Evolutionary conservation across 2,888 invertebrate genomes (phyloP), one percentile per base, ranked within the genome.

Genomic region (Yponomeuta plumbellus): DNA sequence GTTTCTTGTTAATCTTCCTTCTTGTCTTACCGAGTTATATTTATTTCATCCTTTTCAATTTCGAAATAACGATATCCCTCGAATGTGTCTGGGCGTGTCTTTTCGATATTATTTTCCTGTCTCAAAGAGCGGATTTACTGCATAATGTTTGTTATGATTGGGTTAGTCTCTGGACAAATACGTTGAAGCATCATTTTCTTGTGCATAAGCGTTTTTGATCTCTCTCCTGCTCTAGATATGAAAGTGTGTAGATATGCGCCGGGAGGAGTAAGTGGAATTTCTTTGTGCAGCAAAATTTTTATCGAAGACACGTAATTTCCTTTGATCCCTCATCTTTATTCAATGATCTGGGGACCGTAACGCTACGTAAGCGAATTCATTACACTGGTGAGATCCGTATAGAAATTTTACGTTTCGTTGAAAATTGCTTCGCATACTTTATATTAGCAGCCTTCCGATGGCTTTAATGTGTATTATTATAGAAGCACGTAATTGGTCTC

Each of bases 321-420:
- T 87, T 88, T 88, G 88, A 88, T 86, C 88, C 87, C 85, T 87
- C 86, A 86, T 89, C 85, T 88, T 85, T 88, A 89, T 88, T 89
- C 88, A 89, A 88, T 88, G 88, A 88, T 86, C 84, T 83, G 80
- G 81, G 79, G 81, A 83, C 80, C 80, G 83, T 83, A 83, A 85
- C 84, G 86, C 86, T 85, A 77, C 78, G 84, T 83, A 88, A 86
- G 88, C 84, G 85, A 84, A 85, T 86, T 88, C 86, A 85, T 88
- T 88, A 86, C 85, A 83, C 82, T 76, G 79, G 75, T 80, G 80
- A 79, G 82, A 79, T 82, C 77, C 78, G 79, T 77, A 78, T 77
- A 79, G 73, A 74, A 71, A 39, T 59, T 39, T 65, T 65, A 52
- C 59, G 39, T 65, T 59, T 59, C 65, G 40, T 40, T 65, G 59